Evolutionary conservation across 2,888 invertebrate species (phyloP).

Genomic region (Polyommatus iphigenia): DNA sequence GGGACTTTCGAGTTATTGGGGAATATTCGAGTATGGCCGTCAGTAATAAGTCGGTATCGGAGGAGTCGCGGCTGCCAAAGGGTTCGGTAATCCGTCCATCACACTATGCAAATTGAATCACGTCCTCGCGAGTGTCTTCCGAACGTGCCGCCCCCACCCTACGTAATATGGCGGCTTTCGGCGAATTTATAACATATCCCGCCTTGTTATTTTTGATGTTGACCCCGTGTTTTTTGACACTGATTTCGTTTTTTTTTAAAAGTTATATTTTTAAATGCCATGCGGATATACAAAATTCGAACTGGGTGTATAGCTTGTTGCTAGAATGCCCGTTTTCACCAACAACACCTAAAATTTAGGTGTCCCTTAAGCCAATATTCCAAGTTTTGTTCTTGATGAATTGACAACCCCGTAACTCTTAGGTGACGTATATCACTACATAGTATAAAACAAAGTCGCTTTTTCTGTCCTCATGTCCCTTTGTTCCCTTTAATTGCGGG

Average conservation of each 20-base stretch:
- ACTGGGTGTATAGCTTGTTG: too few species aligned
- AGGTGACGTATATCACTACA: too few species aligned
- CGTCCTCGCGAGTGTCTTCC: conserved; percentile 61
- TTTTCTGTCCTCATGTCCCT: too few species aligned
- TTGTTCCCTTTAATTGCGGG: too few species aligned
- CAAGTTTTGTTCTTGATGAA: too few species aligned
- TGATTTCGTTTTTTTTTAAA: neutral
- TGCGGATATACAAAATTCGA: too few species aligned
- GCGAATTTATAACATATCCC: conserved; percentile 29
- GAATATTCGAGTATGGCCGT: neutral
- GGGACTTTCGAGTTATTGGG: conserved; percentile 7
- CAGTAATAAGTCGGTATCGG: conserved; percentile 12
- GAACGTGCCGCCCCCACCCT: conserved; percentile 26
- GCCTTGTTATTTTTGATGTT: neutral
- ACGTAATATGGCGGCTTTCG: conserved; percentile 16
- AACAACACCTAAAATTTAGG: too few species aligned
- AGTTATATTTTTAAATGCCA: neutral
- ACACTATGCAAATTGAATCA: conserved; percentile 76
- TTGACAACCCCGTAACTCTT: too few species aligned
- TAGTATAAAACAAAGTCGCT: too few species aligned
- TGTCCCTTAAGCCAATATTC: too few species aligned
- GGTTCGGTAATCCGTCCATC: conserved; percentile 69
- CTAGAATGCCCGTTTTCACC: too few species aligned
- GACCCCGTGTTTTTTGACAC: neutral
- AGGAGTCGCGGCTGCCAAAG: conserved; percentile 37